Evolutionary conservation across 2,888 invertebrate species (phyloP).

Genomic region (Erannis defoliaria): DNA sequence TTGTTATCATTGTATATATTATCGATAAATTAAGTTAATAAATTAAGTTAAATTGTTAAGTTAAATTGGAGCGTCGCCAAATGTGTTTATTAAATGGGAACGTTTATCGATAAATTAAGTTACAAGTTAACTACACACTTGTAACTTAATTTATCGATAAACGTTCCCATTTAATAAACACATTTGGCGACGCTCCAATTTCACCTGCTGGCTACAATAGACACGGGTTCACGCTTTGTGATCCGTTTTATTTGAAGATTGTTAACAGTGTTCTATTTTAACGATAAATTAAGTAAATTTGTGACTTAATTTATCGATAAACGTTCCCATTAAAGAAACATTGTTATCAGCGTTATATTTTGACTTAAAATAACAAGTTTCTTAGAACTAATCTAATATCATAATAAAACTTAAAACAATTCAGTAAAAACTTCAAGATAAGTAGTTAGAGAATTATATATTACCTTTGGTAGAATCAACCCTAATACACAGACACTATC

Average conservation of each 20-base stretch:
- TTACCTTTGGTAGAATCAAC: no score
- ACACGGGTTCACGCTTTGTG: conserved; percentile 2
- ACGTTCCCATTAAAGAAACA: conserved; percentile 60
- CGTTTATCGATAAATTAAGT: conserved; percentile 61
- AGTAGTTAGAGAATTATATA: no score
- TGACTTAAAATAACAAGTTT: background rate
- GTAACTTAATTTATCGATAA: conserved; percentile 60
- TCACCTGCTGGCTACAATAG: conserved; percentile 44
- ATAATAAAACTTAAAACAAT: no score
- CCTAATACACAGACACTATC: no score
- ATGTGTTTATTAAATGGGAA: conserved; percentile 59
- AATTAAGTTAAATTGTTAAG: no score
- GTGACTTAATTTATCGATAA: conserved; percentile 60
- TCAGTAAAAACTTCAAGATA: no score
- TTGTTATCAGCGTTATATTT: conserved; percentile 5
- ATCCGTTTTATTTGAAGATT: conserved; percentile 1
- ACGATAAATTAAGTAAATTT: no score
- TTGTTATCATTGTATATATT: no score
- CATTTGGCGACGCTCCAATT: conserved; percentile 57
- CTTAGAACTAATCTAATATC: no score
- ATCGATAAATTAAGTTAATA: no score
- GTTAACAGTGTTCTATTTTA: no score
- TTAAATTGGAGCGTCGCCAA: conserved; percentile 57
- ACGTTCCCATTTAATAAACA: conserved; percentile 60
- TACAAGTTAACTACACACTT: no score